phyloP scores from a whole-genome alignment of 2,113 vertebrate species.

The Hippopotamus amphibius region DNA sequence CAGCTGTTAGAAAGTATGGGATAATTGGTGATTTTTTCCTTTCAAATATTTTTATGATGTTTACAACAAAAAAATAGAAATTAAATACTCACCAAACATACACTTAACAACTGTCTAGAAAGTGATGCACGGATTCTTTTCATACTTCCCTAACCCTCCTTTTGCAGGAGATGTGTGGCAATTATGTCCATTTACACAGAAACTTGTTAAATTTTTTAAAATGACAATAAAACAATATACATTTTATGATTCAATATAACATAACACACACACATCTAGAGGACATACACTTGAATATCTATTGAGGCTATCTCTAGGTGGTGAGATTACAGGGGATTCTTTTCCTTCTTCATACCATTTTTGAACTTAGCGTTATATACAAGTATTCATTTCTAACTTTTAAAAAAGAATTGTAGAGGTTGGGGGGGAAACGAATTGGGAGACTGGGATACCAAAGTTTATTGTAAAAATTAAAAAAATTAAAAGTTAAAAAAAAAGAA shows the following conservation, averaged over 20 bases:
- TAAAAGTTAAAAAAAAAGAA: not conserved
- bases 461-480: no score
- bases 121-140: not conserved
- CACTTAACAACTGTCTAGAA: not conserved
- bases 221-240: not conserved
- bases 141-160: not conserved
- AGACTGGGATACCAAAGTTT: no score
- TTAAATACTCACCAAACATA: not conserved
- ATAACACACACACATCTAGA: not conserved
- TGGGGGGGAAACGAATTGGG: no score
- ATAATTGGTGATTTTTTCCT: not conserved
- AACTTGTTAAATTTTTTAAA: conserved; percentile 8
- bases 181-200: not conserved
- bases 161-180: not conserved
- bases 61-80: conserved; percentile 44
- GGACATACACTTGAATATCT: not conserved
- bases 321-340: not conserved
- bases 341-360: conserved; percentile 26
- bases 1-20: not conserved
- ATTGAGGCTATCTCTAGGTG: not conserved
- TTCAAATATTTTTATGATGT: conserved; percentile 1
- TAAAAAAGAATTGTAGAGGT: no score
- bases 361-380: not conserved
- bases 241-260: not conserved
- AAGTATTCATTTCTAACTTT: not conserved